phyloP scores from a whole-genome alignment of 2,797 vertebrate genomes.

The Hapalemur alaotrensis region DNA sequence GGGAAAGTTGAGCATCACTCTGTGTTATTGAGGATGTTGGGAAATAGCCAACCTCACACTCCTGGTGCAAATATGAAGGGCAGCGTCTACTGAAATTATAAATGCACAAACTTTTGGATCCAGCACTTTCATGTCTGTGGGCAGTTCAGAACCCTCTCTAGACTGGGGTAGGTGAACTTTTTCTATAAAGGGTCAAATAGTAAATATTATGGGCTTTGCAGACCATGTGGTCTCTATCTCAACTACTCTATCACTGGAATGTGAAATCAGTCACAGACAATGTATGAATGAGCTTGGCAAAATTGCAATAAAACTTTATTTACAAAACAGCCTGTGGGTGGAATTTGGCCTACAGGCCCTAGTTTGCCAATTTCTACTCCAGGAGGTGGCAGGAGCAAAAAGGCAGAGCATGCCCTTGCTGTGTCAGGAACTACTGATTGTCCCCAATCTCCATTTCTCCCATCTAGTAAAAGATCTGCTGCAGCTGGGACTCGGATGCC shows the following conservation, averaged over 20 bases:
- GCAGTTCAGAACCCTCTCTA: not conserved
- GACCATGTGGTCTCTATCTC: not conserved
- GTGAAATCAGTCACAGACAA: not conserved
- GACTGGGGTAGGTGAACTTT: not conserved
- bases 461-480: not conserved
- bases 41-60: not conserved
- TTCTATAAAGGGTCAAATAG: not conserved
- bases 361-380: not conserved
- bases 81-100: not conserved
- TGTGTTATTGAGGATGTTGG: not conserved
- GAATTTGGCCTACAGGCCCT: not conserved
- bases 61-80: not conserved
- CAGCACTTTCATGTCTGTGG: not conserved
- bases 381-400: not conserved
- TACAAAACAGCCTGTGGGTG: not conserved
- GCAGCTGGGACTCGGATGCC: not conserved
- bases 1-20: not conserved
- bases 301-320: constrained; percentile 42
- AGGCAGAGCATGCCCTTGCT: not conserved
- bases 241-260: not conserved
- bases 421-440: not conserved
- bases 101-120: not conserved
- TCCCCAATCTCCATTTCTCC: not conserved
- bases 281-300: not conserved
- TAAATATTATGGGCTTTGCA: not conserved